phyloP scores from a whole-genome alignment of 2,797 vertebrate species.

The Periophthalmus magnuspinnatus region DNA sequence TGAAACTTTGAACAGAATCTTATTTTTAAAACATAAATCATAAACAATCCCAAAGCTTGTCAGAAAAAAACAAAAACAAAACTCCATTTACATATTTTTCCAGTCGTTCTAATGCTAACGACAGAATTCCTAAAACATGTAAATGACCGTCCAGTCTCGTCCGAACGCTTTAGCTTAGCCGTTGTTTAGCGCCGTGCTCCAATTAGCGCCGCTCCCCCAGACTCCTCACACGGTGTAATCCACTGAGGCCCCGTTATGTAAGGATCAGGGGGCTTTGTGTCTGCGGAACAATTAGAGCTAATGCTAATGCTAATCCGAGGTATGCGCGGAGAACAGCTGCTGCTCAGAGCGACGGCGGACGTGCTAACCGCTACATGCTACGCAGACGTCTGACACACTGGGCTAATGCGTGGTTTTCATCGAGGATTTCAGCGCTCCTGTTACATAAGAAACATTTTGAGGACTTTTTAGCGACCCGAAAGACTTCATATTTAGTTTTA shows the following conservation, averaged over 20 bases:
- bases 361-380: neutral
- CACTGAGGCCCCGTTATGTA: constrained; percentile 2
- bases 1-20: too few relatives aligned
- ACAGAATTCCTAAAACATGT: neutral
- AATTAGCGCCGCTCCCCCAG: neutral
- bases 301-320: constrained; percentile 18
- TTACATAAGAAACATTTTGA: too few relatives aligned
- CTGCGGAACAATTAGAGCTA: neutral
- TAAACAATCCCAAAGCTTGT: too few relatives aligned
- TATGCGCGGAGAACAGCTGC: neutral
- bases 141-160: neutral
- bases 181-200: neutral
- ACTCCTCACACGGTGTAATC: neutral
- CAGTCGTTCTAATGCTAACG: too few relatives aligned
- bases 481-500: too few relatives aligned
- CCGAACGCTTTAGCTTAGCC: too few relatives aligned
- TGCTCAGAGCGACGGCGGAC: neutral
- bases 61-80: too few relatives aligned
- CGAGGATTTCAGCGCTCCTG: too few relatives aligned
- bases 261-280: constrained; percentile 5
- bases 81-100: too few relatives aligned
- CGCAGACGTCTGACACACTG: neutral
- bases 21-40: too few relatives aligned
- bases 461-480: too few relatives aligned
- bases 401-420: neutral